These are phyloP conservation scores for Polydesmus complanatus DNA, from an alignment of 2,888 invertebrate species.

Conservation along the genomic window DNA sequence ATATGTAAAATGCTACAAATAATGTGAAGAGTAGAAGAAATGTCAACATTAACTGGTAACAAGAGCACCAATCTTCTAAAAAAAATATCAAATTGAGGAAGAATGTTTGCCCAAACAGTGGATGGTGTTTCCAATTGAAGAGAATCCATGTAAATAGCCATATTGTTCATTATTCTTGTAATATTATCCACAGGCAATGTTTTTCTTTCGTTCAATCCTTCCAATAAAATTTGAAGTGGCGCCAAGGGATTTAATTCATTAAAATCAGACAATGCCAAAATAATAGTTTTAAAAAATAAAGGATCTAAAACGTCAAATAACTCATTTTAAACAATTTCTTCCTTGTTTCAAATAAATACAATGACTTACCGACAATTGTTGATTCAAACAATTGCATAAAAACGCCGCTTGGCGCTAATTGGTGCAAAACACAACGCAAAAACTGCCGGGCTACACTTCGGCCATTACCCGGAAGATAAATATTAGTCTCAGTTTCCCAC, in stretches of 20 bases:
- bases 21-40: constrained; percentile 56
- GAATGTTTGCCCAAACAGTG: constrained; percentile 60
- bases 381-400: constrained; percentile 92
- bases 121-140: constrained; percentile 64
- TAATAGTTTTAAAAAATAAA: constrained; percentile 86
- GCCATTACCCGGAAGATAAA: constrained; percentile 85
- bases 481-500: constrained; percentile 75
- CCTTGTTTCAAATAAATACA: neutral
- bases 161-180: constrained; percentile 69
- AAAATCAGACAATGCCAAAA: constrained; percentile 86
- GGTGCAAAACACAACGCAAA: constrained; percentile 87
- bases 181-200: constrained; percentile 54
- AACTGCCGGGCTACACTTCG: constrained; percentile 95
- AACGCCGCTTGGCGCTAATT: constrained; percentile 90
- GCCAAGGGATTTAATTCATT: constrained; percentile 88
- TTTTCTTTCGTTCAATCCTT: constrained; percentile 65
- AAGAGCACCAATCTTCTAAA: constrained; percentile 53
- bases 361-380: constrained; percentile 57
- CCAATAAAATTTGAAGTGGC: constrained; percentile 77
- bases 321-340: too few species aligned
- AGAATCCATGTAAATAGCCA: constrained; percentile 85
- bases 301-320: constrained; percentile 33
- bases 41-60: constrained; percentile 54
- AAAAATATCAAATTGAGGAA: constrained; percentile 73
- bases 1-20: constrained; percentile 68